These are phyloP conservation scores for Tricholauxania praeusta DNA, from an alignment of 2,888 invertebrate genomes.

Conservation along the genomic window DNA sequence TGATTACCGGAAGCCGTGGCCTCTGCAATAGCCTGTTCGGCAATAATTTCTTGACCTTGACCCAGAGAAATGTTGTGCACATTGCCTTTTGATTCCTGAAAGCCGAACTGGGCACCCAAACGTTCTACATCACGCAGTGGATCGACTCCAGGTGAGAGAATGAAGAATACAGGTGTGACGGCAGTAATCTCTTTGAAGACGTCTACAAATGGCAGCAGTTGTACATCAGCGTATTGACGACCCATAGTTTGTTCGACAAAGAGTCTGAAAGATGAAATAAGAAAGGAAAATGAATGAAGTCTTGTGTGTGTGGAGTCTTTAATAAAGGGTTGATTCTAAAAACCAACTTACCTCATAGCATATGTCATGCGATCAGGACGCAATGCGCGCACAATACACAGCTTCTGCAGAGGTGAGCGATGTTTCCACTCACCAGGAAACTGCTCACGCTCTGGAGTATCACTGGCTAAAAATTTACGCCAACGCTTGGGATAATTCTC, in stretches of 20 bases:
- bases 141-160: conserved; percentile 94
- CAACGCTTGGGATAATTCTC: conserved; percentile 93
- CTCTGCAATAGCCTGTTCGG: conserved; percentile 85
- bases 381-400: conserved; percentile 92
- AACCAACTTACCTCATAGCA: conserved; percentile 76
- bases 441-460: conserved; percentile 92
- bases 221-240: conserved; percentile 81
- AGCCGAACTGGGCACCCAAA: conserved; percentile 83
- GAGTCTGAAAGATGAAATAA: conserved; percentile 46
- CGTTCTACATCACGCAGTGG: conserved; percentile 84
- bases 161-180: conserved; percentile 92
- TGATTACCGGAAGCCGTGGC: conserved; percentile 80
- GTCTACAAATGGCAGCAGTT: conserved; percentile 82
- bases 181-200: conserved; percentile 88
- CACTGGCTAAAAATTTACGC: conserved; percentile 92
- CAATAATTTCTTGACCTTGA: conserved; percentile 93
- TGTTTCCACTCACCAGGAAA: conserved; percentile 98
- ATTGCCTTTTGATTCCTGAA: conserved; percentile 81
- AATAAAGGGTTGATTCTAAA: neutral
- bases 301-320: neutral
- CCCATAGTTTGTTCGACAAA: conserved; percentile 94
- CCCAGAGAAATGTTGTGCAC: conserved; percentile 94
- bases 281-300: neutral
- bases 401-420: conserved; percentile 84
- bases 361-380: conserved; percentile 96